These are phyloP conservation scores for Pedetes capensis DNA, from an alignment of 2,113 vertebrate genomes.

Conservation along the genomic window DNA sequence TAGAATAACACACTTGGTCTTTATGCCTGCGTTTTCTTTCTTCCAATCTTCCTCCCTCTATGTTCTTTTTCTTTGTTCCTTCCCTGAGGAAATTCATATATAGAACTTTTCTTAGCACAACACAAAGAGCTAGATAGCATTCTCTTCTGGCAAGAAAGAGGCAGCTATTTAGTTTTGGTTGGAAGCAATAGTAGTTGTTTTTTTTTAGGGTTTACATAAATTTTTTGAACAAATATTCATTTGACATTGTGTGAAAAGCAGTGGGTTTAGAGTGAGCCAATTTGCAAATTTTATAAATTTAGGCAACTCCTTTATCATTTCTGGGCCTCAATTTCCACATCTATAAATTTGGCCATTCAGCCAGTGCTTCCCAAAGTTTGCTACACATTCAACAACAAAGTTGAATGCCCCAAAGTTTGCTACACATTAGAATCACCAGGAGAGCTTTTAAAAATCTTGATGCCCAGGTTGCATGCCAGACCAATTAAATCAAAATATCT, in stretches of 20 bases:
- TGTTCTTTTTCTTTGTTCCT: conserved; percentile 40
- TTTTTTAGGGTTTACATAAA: conserved; percentile 20
- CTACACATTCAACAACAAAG: too few relatives aligned
- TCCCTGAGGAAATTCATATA: conserved; percentile 34
- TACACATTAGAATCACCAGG: background rate
- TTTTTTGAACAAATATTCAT: background rate
- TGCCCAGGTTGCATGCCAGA: background rate
- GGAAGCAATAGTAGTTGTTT: background rate
- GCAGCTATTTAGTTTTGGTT: background rate
- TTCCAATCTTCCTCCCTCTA: background rate
- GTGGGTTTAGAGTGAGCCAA: background rate
- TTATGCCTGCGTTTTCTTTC: background rate
- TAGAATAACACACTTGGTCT: conserved; percentile 8
- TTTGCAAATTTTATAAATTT: background rate
- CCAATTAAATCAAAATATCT: conserved; percentile 13
- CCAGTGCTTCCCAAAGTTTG: background rate
- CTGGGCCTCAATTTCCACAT: background rate
- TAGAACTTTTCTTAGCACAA: background rate
- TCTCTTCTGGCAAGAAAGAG: background rate
- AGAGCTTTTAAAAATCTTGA: background rate
- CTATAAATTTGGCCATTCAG: background rate
- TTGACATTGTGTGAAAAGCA: background rate
- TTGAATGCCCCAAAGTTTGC: background rate
- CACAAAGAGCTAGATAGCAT: background rate
- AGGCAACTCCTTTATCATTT: background rate